Base-by-base conservation (phyloP, 2,797 vertebrate genomes). In the Nannoperca obscura region DNA sequence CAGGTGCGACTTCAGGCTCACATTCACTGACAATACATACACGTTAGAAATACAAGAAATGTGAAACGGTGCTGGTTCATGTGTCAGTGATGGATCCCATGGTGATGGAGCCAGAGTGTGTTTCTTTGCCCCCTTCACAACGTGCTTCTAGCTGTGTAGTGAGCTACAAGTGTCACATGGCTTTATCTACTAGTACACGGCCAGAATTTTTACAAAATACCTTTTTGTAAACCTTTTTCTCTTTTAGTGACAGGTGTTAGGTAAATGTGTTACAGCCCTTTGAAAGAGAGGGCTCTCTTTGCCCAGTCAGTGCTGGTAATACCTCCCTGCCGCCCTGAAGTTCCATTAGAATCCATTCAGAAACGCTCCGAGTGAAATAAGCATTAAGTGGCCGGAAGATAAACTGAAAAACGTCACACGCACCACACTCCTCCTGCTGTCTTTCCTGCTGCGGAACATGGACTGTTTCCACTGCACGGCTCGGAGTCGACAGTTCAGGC, bases 401-500 rank as follows among this genome's bases (percentile, higher is more conserved):
- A 0, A 42, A 13, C n/a, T 22, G 5, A 0, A 4, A 40, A 19
- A 17, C 4, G 15, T 47, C 13, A 38, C 38, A 30, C 82, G 12
- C 10, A 96, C 95, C 93, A 81, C 4, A 0, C 88, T 86, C 80
- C 86, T 87, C 78, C 53, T 92, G 71, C 82, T n/a, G 7, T 75
- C 78, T 24, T 82, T 94, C 22, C 58, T 91, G 68, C 75, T 80
- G 66, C 87, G 86, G 46, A 94, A 94, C 85, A 93, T 7, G 83
- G 90, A 88, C 83, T 94, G 91, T 67, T 85, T 82, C 95, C 94
- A 82, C 94, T 97, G 91, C 70, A 96, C 90, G 34, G 90, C 79
- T 58, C 95, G 86, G 9, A 97, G 94, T 14, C 96, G 91, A 67
- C 75, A 64, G 34, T 94, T 95, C 59, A 99, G 90, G 34, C 83